Conservation (phyloP, 2,888 invertebrate genomes). For the Pimpla rufipes region DNA sequence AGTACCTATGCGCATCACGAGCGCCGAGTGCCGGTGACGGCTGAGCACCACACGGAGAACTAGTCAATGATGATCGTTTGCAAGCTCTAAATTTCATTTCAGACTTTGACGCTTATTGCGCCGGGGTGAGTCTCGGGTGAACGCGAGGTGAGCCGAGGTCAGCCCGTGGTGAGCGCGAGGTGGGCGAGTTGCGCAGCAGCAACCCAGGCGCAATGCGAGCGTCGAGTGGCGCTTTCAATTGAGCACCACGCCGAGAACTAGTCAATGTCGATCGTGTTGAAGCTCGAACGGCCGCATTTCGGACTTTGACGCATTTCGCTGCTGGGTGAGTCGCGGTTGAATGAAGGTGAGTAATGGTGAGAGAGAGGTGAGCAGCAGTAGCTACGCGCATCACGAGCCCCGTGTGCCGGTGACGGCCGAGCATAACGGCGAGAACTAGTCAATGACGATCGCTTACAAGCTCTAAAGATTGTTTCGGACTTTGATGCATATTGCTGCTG, state of each 20-base stretch:
- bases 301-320: slow-evolving; percentile 61
- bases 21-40: slow-evolving; percentile 53
- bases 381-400: slow-evolving; percentile 18
- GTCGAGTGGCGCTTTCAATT: slow-evolving; percentile 50
- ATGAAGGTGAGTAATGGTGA: too few relatives aligned
- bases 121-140: too few relatives aligned
- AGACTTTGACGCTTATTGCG: too few relatives aligned
- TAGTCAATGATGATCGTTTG: slow-evolving; percentile 64
- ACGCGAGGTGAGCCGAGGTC: too few relatives aligned
- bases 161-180: too few relatives aligned
- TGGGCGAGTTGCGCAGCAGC: too few relatives aligned
- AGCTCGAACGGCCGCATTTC: slow-evolving; percentile 66
- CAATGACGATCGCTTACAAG: slow-evolving; percentile 65
- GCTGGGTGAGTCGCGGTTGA: too few relatives aligned
- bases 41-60: slow-evolving; percentile 35
- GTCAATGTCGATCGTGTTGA: slow-evolving; percentile 65
- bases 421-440: slow-evolving; percentile 44
- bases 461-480: slow-evolving; percentile 64
- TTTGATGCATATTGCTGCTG: slow-evolving; percentile 62
- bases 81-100: too few relatives aligned
- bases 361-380: slow-evolving; percentile 7
- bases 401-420: slow-evolving; percentile 48
- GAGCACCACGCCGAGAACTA: slow-evolving; percentile 38
- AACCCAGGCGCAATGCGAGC: slow-evolving; percentile 17
- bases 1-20: not conserved